Conservation (phyloP, 2,888 invertebrate species). For the Tachystola acroxantha region DNA sequence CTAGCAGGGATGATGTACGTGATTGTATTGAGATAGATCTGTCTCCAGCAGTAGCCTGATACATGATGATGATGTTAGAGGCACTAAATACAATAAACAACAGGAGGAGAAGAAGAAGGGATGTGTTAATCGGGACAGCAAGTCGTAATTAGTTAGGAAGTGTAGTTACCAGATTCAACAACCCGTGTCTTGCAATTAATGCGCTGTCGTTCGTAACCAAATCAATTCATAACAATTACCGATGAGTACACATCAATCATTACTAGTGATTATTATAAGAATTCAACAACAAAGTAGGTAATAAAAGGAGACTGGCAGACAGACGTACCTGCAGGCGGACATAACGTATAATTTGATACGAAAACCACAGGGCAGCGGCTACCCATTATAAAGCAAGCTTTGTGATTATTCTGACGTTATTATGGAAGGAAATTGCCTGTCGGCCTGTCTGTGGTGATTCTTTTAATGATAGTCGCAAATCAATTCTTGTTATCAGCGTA, state of each 20-base stretch:
- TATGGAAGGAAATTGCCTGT: conserved; percentile 15
- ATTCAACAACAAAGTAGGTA: conserved; percentile 14
- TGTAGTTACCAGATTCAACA: too few relatives aligned
- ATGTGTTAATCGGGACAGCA: too few relatives aligned
- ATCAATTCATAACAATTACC: too few relatives aligned
- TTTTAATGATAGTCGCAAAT: conserved; percentile 11
- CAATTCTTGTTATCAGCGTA: conserved; percentile 12
- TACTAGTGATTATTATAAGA: conserved; percentile 11
- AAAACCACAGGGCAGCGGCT: conserved; percentile 12
- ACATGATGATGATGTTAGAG: too few relatives aligned
- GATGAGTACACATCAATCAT: not conserved
- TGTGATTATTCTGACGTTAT: conserved; percentile 19
- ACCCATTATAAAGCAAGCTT: conserved; percentile 15
- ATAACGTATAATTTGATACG: conserved; percentile 19
- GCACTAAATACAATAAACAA: too few relatives aligned
- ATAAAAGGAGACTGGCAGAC: conserved; percentile 17
- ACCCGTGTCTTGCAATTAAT: too few relatives aligned
- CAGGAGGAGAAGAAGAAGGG: too few relatives aligned
- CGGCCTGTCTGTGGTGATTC: conserved; percentile 11
- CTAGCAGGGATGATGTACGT: too few relatives aligned
- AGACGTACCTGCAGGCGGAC: conserved; percentile 17
- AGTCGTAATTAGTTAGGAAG: too few relatives aligned
- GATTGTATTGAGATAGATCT: too few relatives aligned
- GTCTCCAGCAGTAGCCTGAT: too few relatives aligned
- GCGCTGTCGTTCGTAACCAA: too few relatives aligned